Evolutionary conservation across 2,888 invertebrate genomes (phyloP).

Genomic region (Vandiemenella viatica): DNA sequence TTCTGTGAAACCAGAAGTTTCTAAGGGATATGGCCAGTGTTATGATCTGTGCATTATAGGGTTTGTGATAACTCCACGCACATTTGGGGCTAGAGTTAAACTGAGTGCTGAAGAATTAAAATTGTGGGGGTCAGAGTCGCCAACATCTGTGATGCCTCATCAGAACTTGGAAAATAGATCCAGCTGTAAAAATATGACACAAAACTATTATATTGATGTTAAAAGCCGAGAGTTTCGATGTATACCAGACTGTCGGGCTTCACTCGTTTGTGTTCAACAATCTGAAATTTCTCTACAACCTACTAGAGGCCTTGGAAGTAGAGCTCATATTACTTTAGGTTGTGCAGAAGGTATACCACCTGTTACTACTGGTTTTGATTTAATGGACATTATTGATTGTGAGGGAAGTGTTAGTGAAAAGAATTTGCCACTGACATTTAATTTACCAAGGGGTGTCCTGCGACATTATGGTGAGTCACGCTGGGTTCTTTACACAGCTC

Average conservation of each 20-base stretch:
- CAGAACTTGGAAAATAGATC: no score
- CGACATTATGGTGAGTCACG: slow-evolving; percentile 20
- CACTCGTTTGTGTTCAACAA: slow-evolving; percentile 5
- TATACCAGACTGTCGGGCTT: slow-evolving; percentile 5
- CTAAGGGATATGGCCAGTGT: slow-evolving; percentile 6
- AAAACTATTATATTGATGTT: background rate
- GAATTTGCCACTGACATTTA: slow-evolving; percentile 15
- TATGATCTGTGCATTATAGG: slow-evolving; percentile 21
- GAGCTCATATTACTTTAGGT: slow-evolving; percentile 23
- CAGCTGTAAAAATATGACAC: background rate
- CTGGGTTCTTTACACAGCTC: slow-evolving; percentile 21
- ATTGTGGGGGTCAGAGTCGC: slow-evolving; percentile 17
- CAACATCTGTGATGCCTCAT: background rate
- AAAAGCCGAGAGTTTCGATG: slow-evolving; percentile 1
- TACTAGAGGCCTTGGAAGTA: slow-evolving; percentile 11
- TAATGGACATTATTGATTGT: slow-evolving; percentile 18
- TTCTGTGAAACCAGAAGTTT: slow-evolving; percentile 3
- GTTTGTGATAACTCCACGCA: slow-evolving; percentile 23
- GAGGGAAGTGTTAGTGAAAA: slow-evolving; percentile 14
- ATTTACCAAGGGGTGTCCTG: slow-evolving; percentile 17
- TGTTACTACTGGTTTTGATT: slow-evolving; percentile 22
- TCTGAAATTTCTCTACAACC: slow-evolving; percentile 8
- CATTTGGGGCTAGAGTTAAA: slow-evolving; percentile 24
- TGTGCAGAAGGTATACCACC: slow-evolving; percentile 20
- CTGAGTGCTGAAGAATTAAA: slow-evolving; percentile 20